Percentiles rank a stretch among this genome's conserved stretches.
These are phyloP conservation scores for Phlogophora meticulosa DNA, from an alignment of 2,888 invertebrate species.

Conservation along the genomic window DNA sequence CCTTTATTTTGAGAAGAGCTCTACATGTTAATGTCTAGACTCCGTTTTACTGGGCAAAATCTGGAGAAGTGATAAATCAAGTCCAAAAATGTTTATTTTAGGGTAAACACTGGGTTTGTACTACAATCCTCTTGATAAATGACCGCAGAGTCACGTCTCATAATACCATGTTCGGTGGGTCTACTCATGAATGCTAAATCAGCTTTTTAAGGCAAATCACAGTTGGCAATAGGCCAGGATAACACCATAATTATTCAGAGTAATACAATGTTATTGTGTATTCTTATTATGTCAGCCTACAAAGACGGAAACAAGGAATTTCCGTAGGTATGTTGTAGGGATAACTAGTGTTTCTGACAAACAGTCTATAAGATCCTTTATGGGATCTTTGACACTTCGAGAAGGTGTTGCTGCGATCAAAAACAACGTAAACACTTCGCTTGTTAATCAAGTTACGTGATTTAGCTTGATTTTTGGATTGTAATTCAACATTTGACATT, in stretches of 20 bases:
- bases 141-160: neutral
- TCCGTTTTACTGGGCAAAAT: conserved; percentile 6
- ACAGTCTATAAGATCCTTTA: neutral
- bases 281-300: conserved; percentile 18
- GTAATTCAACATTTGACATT: conserved; percentile 28
- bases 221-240: conserved; percentile 45
- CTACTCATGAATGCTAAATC: conserved; percentile 37
- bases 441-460: conserved; percentile 26
- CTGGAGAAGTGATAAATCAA: neutral
- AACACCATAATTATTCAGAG: conserved; percentile 20
- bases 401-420: neutral
- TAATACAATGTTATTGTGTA: conserved; percentile 24
- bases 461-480: conserved; percentile 4
- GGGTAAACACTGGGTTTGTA: neutral
- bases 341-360: neutral
- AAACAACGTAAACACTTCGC: conserved; percentile 15
- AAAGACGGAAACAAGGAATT: conserved; percentile 2
- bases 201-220: conserved; percentile 27
- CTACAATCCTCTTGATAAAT: conserved; percentile 30
- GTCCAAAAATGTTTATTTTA: neutral
- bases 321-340: neutral
- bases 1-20: conserved; percentile 14
- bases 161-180: conserved; percentile 6
- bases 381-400: neutral
- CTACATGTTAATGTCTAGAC: conserved; percentile 3